Base-by-base conservation (phyloP, 2,797 vertebrate genomes). In the Prunella strophiata region DNA sequence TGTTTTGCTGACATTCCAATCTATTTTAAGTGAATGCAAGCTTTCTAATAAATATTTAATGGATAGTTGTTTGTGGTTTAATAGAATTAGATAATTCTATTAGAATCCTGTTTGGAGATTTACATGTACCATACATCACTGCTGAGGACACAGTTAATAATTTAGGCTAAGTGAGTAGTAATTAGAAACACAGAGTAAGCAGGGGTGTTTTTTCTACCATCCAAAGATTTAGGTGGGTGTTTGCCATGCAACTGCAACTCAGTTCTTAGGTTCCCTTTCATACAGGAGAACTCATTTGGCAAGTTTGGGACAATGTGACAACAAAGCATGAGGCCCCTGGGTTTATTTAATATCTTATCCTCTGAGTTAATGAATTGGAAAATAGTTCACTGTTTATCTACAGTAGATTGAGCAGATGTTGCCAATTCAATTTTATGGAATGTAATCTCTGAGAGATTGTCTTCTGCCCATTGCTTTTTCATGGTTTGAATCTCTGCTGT, bases 51-150 rank as follows among this genome's bases (percentile, higher is more conserved):
- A 98, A 98, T 98, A 97, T 97, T 98, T 98, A 97, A 98, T 97
- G 88, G 92, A 3, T 93, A 97, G 92, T 97, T 98, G 97, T 98
- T 98, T 97, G 96, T 96, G 96, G 94, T 97, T 98, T 97, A 98
- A 98, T 98, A 97, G 97, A 98, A 98, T 98, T 98, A 97, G 97
- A 97, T 98, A 98, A 98, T 98, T 98, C 97, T 97, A 97, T 98
- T 98, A 97, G 94, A 94, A 95, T 96, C 91, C 96, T 98, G 96
- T 97, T 98, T 96, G 89, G 96, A 97, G 93, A 96, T 95, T 94
- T 97, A 95, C 93, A 97, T 93, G 94, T 95, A 95, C 97, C 94
- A 97, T 98, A 98, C 84, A 97, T 98, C 97, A 98, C 94, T 91
- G 89, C 62, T 1, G 89, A 95, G 94, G 97, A 97, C 95, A 96